A percentile compares a stretch with the other conserved stretches of the same genome.
These are phyloP conservation scores for Periophthalmus modestus DNA, from an alignment of 2,113 vertebrate species.

Conservation along the genomic window DNA sequence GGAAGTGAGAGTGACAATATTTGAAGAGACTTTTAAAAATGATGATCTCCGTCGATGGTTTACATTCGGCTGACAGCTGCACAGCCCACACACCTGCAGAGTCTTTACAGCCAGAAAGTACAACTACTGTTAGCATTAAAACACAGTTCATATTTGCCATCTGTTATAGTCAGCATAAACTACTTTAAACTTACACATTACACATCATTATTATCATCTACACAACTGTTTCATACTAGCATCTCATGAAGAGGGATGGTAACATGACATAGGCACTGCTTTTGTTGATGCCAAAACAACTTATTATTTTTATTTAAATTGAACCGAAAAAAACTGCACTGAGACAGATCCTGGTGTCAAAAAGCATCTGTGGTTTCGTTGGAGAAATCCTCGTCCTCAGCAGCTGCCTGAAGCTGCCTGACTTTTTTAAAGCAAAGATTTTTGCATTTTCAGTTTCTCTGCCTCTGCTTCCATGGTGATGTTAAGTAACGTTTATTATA, in stretches of 20 bases:
- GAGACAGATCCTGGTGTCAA: neutral
- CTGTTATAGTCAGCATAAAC: neutral
- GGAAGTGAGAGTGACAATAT: neutral
- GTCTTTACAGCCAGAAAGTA: neutral
- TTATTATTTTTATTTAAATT: neutral
- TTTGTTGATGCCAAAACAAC: neutral
- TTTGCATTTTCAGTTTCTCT: neutral
- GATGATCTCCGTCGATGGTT: neutral
- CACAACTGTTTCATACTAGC: neutral
- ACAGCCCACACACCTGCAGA: conserved; percentile 8
- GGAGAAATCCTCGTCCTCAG: neutral
- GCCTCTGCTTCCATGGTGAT: neutral
- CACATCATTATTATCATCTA: neutral
- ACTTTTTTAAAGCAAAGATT: neutral
- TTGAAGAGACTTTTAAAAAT: neutral
- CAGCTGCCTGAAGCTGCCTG: neutral
- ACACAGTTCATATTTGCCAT: neutral
- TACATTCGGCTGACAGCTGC: neutral
- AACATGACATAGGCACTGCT: neutral
- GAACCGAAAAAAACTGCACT: neutral
- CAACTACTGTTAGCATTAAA: neutral
- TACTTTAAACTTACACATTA: neutral
- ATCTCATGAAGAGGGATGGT: neutral
- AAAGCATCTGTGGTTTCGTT: neutral
- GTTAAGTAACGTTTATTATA: neutral